These are phyloP conservation scores for Antennarius striatus DNA, from an alignment of 2,113 vertebrate species.

Conservation along the genomic window DNA sequence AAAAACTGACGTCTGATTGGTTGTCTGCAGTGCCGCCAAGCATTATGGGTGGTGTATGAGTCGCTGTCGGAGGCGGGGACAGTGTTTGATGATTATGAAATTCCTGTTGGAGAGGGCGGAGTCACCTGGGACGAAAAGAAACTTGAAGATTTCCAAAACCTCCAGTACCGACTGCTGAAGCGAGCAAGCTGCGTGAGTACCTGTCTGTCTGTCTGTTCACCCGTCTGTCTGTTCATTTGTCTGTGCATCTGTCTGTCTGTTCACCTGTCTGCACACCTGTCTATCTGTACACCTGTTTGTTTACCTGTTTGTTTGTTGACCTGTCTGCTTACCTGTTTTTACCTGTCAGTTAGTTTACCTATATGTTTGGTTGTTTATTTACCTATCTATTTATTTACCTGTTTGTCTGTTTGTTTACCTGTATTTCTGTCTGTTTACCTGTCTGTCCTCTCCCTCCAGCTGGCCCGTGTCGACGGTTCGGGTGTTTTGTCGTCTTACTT, in stretches of 20 bases:
- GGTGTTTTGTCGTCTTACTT: constrained; percentile 41
- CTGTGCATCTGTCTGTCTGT: not conserved
- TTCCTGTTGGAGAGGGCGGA: constrained; percentile 25
- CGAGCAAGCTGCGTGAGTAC: constrained; percentile 48
- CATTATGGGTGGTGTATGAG: constrained; percentile 34
- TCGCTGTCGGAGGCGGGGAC: constrained; percentile 1
- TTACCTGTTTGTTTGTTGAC: not conserved
- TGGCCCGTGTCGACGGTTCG: constrained; percentile 6
- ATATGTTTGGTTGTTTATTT: no score
- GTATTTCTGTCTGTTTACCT: not conserved
- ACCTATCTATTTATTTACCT: not conserved
- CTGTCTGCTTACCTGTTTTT: not conserved
- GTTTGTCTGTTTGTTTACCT: no score
- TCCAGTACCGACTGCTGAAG: constrained; percentile 32
- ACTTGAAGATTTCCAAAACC: constrained; percentile 14
- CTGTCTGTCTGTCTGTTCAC: constrained; percentile 1
- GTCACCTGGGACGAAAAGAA: constrained; percentile 32
- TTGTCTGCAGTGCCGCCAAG: constrained; percentile 42
- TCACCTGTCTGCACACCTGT: not conserved
- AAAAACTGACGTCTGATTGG: constrained; percentile 23
- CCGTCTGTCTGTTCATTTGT: not conserved
- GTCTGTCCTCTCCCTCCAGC: constrained; percentile 8
- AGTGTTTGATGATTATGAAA: not conserved
- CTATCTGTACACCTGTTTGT: constrained; percentile 30
- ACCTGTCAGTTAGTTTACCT: not conserved